Evolutionary conservation across 2,797 vertebrate species (phyloP).

Genomic region (Ptychobarbus kaznakovi): DNA sequence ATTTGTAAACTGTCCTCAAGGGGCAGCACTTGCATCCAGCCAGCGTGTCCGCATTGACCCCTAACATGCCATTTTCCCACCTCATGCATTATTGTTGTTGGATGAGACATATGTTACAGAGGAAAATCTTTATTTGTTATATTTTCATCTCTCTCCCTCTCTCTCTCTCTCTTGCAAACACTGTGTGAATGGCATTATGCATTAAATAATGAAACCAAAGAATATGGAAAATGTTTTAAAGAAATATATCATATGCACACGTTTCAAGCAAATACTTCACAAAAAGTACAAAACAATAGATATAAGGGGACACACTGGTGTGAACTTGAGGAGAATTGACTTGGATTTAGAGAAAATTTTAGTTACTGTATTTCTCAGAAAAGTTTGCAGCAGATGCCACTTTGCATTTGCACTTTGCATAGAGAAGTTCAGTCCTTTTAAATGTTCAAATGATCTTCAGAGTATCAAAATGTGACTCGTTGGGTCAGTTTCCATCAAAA

Average conservation of each 20-base stretch:
- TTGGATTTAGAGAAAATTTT: not conserved
- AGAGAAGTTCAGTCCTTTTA: not conserved
- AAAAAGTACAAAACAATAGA: not conserved
- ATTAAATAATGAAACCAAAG: not conserved
- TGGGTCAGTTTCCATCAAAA: not conserved
- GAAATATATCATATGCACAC: not conserved
- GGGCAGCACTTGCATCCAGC: conserved; percentile 6
- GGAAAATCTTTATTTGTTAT: not conserved
- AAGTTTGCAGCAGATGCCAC: not conserved
- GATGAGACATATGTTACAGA: conserved; percentile 1
- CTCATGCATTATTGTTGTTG: conserved; percentile 15
- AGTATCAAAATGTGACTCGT: not conserved
- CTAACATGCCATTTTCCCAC: conserved; percentile 18
- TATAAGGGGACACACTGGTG: not conserved
- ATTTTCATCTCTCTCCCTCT: too few species aligned
- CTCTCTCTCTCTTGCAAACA: not conserved
- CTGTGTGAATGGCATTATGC: not conserved
- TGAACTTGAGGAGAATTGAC: not conserved
- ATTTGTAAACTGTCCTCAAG: conserved; percentile 8
- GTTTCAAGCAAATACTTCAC: not conserved
- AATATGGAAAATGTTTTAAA: not conserved
- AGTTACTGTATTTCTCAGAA: not conserved
- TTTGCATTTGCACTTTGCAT: too few species aligned
- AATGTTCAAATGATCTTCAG: not conserved
- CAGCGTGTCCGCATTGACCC: conserved; percentile 41